A percentile compares a stretch with the other conserved stretches of the same genome.
Evolutionary conservation across 2,797 vertebrate species (phyloP).

Genomic region (Scyliorhinus canicula): DNA sequence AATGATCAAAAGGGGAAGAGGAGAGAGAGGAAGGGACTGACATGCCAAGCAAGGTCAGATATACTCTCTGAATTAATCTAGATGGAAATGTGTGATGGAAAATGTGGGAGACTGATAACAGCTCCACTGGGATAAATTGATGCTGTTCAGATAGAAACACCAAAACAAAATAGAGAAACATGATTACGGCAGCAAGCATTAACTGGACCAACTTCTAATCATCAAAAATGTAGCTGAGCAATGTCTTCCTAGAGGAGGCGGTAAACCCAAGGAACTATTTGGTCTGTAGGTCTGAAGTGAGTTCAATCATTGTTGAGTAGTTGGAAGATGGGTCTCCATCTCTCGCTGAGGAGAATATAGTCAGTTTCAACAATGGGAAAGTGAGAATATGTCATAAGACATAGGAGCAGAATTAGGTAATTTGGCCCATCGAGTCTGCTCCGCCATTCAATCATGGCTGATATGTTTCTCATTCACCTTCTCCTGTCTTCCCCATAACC

Average conservation of each 20-base stretch:
- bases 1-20: background rate
- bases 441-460: no score
- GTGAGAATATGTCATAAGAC: background rate
- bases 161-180: background rate
- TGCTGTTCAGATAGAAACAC: background rate
- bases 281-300: background rate
- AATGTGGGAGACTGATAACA: background rate
- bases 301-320: background rate
- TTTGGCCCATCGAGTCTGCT: no score
- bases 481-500: no score
- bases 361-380: background rate
- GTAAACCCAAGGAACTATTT: background rate
- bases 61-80: background rate
- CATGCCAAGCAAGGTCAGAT: background rate
- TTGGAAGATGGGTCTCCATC: background rate
- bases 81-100: background rate
- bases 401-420: no score
- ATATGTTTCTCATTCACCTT: no score
- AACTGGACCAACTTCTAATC: background rate
- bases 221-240: background rate
- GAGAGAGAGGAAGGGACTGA: background rate
- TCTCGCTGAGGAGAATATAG: background rate
- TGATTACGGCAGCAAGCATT: background rate
- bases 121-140: background rate
- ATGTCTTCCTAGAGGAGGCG: background rate